A percentile compares a stretch with the other conserved stretches of the same genome.
Conservation (phyloP, 2,888 invertebrate species). For the Leptopilina syphax region DNA sequence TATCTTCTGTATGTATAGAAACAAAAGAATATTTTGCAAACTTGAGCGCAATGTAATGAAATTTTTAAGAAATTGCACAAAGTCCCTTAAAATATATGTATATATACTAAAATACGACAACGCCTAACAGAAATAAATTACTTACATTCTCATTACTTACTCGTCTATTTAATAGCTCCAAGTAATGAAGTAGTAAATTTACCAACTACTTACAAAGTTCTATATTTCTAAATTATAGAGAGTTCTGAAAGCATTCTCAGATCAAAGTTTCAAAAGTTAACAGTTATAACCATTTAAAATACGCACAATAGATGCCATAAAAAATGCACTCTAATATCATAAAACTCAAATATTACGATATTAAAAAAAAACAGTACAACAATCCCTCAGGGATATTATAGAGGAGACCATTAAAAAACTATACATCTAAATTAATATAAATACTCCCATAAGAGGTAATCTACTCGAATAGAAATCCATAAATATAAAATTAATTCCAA, state of each 20-base stretch:
- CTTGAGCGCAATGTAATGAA: too few relatives aligned
- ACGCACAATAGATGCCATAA: background rate
- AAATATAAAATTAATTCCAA: too few relatives aligned
- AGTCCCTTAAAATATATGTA: background rate
- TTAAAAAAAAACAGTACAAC: too few relatives aligned
- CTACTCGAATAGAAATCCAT: too few relatives aligned
- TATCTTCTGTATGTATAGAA: too few relatives aligned
- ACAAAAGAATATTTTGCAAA: too few relatives aligned
- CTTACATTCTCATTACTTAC: constrained; percentile 1
- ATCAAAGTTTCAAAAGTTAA: constrained; percentile 8
- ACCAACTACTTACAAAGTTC: constrained; percentile 30
- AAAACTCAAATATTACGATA: too few relatives aligned
- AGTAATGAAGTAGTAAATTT: constrained; percentile 32
- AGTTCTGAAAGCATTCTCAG: constrained; percentile 14
- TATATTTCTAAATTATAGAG: constrained; percentile 24
- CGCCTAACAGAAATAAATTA: constrained; percentile 15
- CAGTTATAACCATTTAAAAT: constrained; percentile 1
- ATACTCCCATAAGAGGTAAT: too few relatives aligned
- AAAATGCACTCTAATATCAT: background rate
- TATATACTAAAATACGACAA: background rate
- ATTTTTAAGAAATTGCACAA: background rate
- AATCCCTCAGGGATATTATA: too few relatives aligned
- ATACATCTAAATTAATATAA: too few relatives aligned
- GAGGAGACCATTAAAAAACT: too few relatives aligned
- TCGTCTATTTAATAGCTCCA: constrained; percentile 18